Conservation (phyloP, 30 jellyfish, hydroid and myxozoan genomes). For the Cassiopea xamachana region DNA sequence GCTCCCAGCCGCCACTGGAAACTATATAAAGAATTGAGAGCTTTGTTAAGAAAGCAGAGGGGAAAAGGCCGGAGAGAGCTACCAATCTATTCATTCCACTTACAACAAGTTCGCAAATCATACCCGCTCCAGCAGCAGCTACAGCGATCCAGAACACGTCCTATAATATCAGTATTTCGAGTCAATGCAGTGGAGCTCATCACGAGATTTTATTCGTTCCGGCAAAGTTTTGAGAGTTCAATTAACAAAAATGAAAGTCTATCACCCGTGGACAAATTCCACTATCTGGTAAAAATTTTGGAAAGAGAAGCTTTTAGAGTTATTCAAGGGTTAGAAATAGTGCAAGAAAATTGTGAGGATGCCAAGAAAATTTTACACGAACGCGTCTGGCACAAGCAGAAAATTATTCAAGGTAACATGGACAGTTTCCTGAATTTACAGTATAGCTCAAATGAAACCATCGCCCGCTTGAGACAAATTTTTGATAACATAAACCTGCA, state of each 20-base stretch:
- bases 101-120: constrained; percentile 15
- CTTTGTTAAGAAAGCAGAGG: constrained; percentile 9
- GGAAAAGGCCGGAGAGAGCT: constrained; percentile 15
- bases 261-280: constrained; percentile 45
- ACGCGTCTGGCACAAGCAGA: constrained; percentile 43
- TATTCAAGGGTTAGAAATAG: constrained; percentile 36
- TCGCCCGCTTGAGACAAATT: neutral
- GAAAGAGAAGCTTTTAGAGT: constrained; percentile 54
- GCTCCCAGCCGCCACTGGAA: too few species aligned
- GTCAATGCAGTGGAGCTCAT: constrained; percentile 6
- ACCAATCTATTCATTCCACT: neutral
- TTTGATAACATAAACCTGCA: neutral
- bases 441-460: neutral
- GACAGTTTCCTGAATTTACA: neutral
- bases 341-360: constrained; percentile 46
- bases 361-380: constrained; percentile 50
- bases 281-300: constrained; percentile 28
- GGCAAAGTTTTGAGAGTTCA: constrained; percentile 17
- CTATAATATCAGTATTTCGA: neutral
- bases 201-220: constrained; percentile 33
- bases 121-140: neutral
- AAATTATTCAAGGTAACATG: constrained; percentile 36
- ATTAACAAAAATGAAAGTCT: constrained; percentile 24
- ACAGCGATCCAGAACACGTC: neutral
- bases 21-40: constrained; percentile 1